phyloP scores from a whole-genome alignment of 1,140 invertebrate species.

The Procambarus virginalis region DNA sequence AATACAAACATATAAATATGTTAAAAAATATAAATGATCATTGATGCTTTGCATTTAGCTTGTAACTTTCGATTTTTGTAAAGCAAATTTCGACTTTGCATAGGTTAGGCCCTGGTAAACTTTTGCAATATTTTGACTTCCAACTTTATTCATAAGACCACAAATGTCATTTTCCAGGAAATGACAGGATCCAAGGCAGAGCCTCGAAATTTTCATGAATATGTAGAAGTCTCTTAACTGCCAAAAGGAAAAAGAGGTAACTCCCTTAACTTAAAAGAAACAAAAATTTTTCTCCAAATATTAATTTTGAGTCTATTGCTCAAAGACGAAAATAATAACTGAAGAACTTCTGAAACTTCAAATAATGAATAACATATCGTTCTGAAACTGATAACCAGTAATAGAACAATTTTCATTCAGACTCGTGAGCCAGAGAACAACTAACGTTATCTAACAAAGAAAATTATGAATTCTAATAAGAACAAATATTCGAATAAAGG shows the following conservation, averaged over 20 bases:
- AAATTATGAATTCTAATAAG: too few relatives aligned
- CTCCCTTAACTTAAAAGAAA: not conserved
- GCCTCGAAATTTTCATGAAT: constrained; percentile 5
- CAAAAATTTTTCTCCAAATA: not conserved
- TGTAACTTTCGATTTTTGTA: too few relatives aligned
- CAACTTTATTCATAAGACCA: constrained; percentile 11
- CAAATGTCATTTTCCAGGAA: constrained; percentile 1
- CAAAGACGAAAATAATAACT: not conserved
- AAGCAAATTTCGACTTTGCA: not conserved
- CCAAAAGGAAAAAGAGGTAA: not conserved
- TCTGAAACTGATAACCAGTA: not conserved
- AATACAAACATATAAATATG: not conserved
- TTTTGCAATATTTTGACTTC: not conserved
- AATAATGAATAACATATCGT: not conserved
- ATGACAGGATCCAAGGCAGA: not conserved
- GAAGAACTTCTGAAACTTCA: too few relatives aligned
- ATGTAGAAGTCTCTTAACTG: not conserved
- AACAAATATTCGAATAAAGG: too few relatives aligned
- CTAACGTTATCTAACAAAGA: too few relatives aligned
- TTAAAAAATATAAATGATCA: not conserved
- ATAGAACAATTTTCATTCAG: too few relatives aligned
- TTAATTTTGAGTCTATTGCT: not conserved
- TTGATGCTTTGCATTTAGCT: not conserved
- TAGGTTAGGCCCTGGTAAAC: not conserved
- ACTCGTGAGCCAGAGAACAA: too few relatives aligned